These are phyloP conservation scores for Thaumatotibia leucotreta DNA, from an alignment of 1,140 invertebrate species.

Conservation along the genomic window DNA sequence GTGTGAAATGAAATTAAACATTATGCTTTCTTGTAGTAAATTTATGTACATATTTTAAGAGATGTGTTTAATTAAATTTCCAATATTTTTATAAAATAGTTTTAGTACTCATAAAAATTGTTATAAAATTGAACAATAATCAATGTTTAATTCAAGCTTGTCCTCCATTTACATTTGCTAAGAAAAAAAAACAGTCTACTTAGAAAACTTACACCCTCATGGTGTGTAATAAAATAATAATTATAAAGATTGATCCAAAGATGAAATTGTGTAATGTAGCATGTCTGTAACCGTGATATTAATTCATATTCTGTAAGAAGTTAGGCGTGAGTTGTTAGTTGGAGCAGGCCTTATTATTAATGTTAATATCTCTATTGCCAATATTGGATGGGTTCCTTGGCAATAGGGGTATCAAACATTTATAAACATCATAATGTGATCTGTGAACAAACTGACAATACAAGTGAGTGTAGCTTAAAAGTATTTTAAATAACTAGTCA, in stretches of 20 bases:
- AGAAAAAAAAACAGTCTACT: not conserved
- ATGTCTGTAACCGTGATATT: slow-evolving; percentile 3
- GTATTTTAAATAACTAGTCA: slow-evolving; percentile 40
- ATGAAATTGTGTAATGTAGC: slow-evolving; percentile 6
- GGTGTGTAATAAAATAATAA: not conserved
- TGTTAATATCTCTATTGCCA: not conserved
- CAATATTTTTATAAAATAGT: slow-evolving; percentile 13
- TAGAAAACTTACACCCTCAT: not conserved
- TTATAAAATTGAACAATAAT: not conserved
- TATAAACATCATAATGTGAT: not conserved
- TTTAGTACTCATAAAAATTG: not conserved
- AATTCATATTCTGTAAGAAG: not conserved
- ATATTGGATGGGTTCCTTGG: not conserved
- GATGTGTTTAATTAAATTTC: slow-evolving; percentile 10
- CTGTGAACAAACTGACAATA: slow-evolving; percentile 9
- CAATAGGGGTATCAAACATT: not conserved
- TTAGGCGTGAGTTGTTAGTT: slow-evolving; percentile 5
- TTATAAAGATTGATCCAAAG: slow-evolving; percentile 1
- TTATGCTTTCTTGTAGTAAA: slow-evolving; percentile 17
- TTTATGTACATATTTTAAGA: slow-evolving; percentile 14
- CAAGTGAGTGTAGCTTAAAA: slow-evolving; percentile 8
- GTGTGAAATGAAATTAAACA: too few species aligned
- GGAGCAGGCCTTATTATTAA: not conserved
- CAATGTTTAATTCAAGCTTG: not conserved
- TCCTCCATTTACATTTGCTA: not conserved